Percentiles rank a stretch among this genome's conserved stretches.
Conservation (phyloP, 2,113 vertebrate genomes). For the Ailuropoda melanoleuca region DNA sequence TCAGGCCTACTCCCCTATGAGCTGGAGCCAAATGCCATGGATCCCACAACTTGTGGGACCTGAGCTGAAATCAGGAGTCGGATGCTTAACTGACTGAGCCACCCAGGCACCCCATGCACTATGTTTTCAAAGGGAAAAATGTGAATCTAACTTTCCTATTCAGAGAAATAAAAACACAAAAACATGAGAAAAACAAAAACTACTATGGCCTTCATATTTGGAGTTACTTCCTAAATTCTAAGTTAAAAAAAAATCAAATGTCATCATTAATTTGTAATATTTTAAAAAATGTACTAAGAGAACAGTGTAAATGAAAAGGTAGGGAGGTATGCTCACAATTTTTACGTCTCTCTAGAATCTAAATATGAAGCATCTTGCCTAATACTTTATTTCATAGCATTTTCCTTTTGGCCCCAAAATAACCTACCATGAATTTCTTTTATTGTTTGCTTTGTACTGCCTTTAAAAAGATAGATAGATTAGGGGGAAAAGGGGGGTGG, state of each 20-base stretch:
- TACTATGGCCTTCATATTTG: not conserved
- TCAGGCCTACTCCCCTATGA: not conserved
- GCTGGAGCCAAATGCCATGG: not conserved
- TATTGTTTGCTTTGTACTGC: conserved; percentile 76
- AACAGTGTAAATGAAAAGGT: not conserved
- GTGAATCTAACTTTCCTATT: not conserved
- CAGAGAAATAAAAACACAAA: conserved; percentile 21
- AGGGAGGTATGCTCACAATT: not conserved
- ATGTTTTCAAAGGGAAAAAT: conserved; percentile 5
- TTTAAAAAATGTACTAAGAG: not conserved
- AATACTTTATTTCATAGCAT: conserved; percentile 74
- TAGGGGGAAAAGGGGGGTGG: conserved; percentile 49
- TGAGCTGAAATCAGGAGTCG: not conserved
- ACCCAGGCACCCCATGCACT: not conserved
- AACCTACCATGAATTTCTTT: conserved; percentile 75
- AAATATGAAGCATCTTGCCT: not conserved
- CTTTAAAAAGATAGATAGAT: conserved; percentile 83
- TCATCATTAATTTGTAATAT: not conserved
- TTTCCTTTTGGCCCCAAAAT: conserved; percentile 78
- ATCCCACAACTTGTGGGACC: not conserved
- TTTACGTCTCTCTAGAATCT: conserved; percentile 8
- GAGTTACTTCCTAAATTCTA: conserved; percentile 2
- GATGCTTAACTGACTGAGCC: not conserved
- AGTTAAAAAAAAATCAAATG: not conserved
- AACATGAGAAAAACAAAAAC: not conserved